Conservation (phyloP, 2,797 vertebrate species). For the Brachyrhaphis roseni region DNA sequence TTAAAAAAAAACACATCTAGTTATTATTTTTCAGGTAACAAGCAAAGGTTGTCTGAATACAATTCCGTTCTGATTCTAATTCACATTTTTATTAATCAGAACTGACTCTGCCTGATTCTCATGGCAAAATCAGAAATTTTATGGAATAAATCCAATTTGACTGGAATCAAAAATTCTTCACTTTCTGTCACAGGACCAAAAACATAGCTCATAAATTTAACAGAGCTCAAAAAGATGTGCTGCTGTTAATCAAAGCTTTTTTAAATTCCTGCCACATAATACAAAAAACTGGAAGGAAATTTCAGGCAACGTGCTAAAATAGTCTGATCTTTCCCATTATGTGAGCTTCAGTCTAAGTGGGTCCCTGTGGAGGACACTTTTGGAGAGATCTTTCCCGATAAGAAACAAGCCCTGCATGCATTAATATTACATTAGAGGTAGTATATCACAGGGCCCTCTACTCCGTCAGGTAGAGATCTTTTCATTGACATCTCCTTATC, state of each 20-base stretch:
- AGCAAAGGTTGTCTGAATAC: not conserved
- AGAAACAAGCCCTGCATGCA: constrained; percentile 78
- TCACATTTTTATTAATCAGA: not conserved
- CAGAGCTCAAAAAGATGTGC: not conserved
- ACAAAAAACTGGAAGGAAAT: constrained; percentile 54
- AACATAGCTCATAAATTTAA: not conserved
- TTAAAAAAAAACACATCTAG: not conserved
- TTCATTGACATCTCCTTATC: constrained; percentile 75
- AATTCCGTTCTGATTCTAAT: not conserved
- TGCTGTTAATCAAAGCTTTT: constrained; percentile 35
- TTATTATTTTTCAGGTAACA: not conserved
- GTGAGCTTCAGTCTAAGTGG: constrained; percentile 74
- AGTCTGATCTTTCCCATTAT: constrained; percentile 78
- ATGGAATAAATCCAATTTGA: not conserved
- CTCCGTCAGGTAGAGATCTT: constrained; percentile 76
- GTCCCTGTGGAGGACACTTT: constrained; percentile 79
- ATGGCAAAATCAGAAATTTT: not conserved
- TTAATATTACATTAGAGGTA: constrained; percentile 82
- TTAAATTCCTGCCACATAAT: constrained; percentile 52
- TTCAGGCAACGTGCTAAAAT: constrained; percentile 68
- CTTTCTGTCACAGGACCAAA: not conserved
- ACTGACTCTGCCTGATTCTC: not conserved
- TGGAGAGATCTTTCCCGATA: constrained; percentile 78
- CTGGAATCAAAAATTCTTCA: not conserved
- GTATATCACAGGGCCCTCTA: constrained; percentile 72